phyloP scores from a whole-genome alignment of 1,140 invertebrate genomes.

The Drosophila nasuta region DNA sequence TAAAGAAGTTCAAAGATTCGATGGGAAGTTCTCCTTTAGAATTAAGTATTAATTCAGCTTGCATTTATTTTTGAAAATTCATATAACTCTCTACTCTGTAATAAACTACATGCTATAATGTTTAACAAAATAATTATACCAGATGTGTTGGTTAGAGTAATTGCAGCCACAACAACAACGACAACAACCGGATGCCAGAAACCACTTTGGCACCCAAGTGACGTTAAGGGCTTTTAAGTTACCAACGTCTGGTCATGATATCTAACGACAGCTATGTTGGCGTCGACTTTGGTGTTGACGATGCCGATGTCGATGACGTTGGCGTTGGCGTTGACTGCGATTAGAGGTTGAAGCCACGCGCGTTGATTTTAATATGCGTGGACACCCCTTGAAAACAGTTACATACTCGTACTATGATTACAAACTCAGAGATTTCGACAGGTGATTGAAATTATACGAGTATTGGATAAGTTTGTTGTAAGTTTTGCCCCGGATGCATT shows the following conservation, averaged over 20 bases:
- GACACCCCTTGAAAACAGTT: conserved; percentile 33
- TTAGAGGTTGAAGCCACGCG: conserved; percentile 56
- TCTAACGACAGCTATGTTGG: conserved; percentile 57
- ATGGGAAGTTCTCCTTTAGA: background rate
- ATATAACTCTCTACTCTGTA: background rate
- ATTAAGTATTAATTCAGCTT: background rate
- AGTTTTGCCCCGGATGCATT: conserved; percentile 6
- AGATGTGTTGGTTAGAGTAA: conserved; percentile 10
- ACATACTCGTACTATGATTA: conserved; percentile 26
- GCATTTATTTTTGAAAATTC: conserved; percentile 3
- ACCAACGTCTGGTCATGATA: conserved; percentile 63
- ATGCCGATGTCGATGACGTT: conserved; percentile 21
- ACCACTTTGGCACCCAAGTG: conserved; percentile 52
- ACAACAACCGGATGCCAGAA: conserved; percentile 58
- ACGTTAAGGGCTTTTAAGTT: conserved; percentile 56
- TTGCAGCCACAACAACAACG: conserved; percentile 2
- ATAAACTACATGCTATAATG: background rate
- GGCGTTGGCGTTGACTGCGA: conserved; percentile 41
- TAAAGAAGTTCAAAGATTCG: background rate
- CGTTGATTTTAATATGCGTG: conserved; percentile 59
- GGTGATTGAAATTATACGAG: conserved; percentile 3
- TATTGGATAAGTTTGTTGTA: conserved; percentile 6
- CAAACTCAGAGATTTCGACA: conserved; percentile 20
- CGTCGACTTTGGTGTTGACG: conserved; percentile 29
- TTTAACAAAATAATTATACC: conserved; percentile 1